A percentile compares a stretch with the other conserved stretches of the same genome.
These are phyloP conservation scores for Brenthis daphne DNA, from an alignment of 2,888 invertebrate species.

Conservation along the genomic window DNA sequence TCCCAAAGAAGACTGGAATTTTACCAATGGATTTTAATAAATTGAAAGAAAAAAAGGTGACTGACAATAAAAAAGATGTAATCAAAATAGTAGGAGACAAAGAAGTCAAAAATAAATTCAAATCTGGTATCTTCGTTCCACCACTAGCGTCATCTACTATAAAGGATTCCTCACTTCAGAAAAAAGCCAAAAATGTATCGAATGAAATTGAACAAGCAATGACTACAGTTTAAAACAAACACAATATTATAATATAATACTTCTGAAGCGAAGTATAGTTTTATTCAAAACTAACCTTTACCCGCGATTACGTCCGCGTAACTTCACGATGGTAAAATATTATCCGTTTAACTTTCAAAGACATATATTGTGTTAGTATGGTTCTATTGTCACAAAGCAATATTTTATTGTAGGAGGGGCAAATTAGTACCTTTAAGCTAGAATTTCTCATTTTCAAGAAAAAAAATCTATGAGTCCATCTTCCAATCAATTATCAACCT, in stretches of 20 bases:
- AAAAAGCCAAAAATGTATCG: slow-evolving; percentile 42
- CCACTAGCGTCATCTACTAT: slow-evolving; percentile 49
- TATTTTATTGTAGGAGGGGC: too few species aligned
- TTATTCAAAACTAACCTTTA: background rate
- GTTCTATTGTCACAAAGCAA: too few species aligned
- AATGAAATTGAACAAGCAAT: slow-evolving; percentile 40
- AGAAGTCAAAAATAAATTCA: slow-evolving; percentile 52
- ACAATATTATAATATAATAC: slow-evolving; percentile 24
- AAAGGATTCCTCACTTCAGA: slow-evolving; percentile 55
- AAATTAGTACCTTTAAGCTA: too few species aligned
- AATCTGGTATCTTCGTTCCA: slow-evolving; percentile 39
- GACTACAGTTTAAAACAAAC: slow-evolving; percentile 19
- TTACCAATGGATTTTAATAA: slow-evolving; percentile 40
- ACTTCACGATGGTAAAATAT: too few species aligned
- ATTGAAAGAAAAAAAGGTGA: slow-evolving; percentile 43
- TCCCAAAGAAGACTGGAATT: slow-evolving; percentile 61
- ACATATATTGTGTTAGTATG: too few species aligned
- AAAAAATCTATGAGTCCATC: too few species aligned
- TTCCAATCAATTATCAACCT: too few species aligned
- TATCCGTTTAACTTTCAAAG: too few species aligned
- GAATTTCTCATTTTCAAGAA: too few species aligned
- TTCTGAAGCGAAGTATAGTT: background rate
- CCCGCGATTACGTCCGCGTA: too few species aligned
- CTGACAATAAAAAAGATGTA: slow-evolving; percentile 46
- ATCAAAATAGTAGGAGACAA: slow-evolving; percentile 64